Percentiles rank a stretch among this genome's conserved stretches.
These are phyloP conservation scores for Oenanthe oenanthe DNA, from an alignment of 2,113 vertebrate species.

Conservation along the genomic window DNA sequence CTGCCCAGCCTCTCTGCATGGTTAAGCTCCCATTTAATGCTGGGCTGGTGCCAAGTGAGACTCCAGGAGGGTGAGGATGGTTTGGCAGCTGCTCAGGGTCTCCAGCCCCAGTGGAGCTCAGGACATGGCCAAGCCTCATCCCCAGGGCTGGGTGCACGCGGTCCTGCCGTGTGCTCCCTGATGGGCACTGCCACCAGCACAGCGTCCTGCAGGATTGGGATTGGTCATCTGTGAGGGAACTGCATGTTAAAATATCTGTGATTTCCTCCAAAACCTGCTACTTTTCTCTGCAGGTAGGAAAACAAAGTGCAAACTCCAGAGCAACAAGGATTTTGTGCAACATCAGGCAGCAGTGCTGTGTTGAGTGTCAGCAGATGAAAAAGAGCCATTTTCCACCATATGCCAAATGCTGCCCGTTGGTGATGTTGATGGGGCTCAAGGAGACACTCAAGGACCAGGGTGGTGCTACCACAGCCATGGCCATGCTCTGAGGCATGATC, in stretches of 20 bases:
- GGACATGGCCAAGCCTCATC: neutral
- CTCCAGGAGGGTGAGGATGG: neutral
- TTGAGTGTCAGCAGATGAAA: neutral
- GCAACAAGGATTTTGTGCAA: neutral
- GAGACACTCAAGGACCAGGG: neutral
- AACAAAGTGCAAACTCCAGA: neutral
- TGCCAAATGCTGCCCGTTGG: neutral
- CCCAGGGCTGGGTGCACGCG: rapidly evolving
- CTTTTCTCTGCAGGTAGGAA: neutral
- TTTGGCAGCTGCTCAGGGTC: neutral
- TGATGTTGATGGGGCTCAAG: neutral
- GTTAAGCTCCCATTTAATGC: conserved; percentile 6
- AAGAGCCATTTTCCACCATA: neutral
- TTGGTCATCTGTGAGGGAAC: neutral
- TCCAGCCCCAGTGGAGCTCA: neutral
- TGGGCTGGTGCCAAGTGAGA: neutral
- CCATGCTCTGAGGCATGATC: rapidly evolving
- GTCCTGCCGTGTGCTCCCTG: neutral
- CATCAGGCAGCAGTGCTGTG: neutral
- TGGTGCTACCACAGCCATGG: neutral
- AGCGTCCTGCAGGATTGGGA: neutral
- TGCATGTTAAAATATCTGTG: neutral
- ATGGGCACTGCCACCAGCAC: neutral
- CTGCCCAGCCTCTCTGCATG: neutral
- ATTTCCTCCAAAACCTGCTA: neutral